Base-by-base conservation (phyloP, 2,113 vertebrate species). In the Sminthopsis crassicaudata region DNA sequence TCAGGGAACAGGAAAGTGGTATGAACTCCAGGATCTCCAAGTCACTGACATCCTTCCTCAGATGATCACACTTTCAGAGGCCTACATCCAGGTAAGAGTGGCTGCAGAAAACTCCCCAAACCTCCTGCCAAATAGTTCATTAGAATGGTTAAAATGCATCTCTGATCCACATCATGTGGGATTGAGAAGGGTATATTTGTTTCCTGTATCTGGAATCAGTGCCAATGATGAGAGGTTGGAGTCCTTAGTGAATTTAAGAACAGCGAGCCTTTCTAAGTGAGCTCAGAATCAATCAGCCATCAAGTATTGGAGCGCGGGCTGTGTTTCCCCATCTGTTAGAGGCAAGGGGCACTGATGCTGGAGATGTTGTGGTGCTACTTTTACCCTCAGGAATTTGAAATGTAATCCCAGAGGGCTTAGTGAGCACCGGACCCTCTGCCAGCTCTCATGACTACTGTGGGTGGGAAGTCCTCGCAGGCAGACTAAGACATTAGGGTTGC, bases 11-110 rank as follows among this genome's bases (percentile, higher is more conserved):
- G 99, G 99, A 30, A 99, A 99, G 98, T 99, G 99, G 99, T 99
- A 99, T 1, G 99, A 99, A 97, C 98, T 99, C 97, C 99, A 99
- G 96, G 99, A 99, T 97, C 98, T 99, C 93, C 99, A 99, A 98
- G 99, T 99, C 96, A 99, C 98, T 0, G 99, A 99, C 97, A 99
- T 99, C 96, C 98, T 99, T 55, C 99, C 99, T 0, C 99, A 99
- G 98, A 99, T 99, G 99, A 99, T 99, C 97, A 99, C 99, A 0
- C 98, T 99, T 36, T 99, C 99, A 0, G 99, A 99, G 96, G 99
- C 99, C 0, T 99, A 99, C 98, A 99, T 99, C 96, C 99, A 99
- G 99, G 99, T 99, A 97, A 6, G 95, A 98, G n/a, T 36, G 57
- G 36, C 9, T 54, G 1, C 9, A 11, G 25, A 26, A 8, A 54